Base-by-base conservation (phyloP, 2,888 invertebrate genomes). In the Cataglyphis livida region DNA sequence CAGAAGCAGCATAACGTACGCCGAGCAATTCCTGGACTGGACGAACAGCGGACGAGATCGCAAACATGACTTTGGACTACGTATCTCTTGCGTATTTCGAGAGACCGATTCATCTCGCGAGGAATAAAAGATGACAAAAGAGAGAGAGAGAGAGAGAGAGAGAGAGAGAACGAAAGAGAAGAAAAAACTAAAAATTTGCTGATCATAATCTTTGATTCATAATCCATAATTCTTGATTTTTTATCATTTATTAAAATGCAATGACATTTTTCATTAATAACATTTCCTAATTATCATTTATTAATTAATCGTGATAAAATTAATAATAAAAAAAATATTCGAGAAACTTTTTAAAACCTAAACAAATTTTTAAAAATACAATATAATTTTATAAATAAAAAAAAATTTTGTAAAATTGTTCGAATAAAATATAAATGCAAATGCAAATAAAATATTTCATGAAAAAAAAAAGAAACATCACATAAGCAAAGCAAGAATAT, bases 31-130 rank as follows among this genome's bases (percentile, higher is more conserved):
- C 83, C 82, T 83, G 79, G 54, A 82, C 64, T 66, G 62, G 48
- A 84, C 84, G 85, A 88, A 88, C 87, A 83, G 86, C 82, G 88
- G 85, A 90, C 83, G 87, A 86, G 90, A 88, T 90, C 87, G 88
- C 88, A 89, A 89, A 89, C 88, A 90, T 81, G 66, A 74, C 79
- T 74, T 44, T 76, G 76, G 64, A 54, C 74, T 83, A 86, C 81
- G 84, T 87, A 87, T 85, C 88, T 84, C 81, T 41, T 44, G 83
- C 71, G 85, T 83, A 86, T 84, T 84, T 85, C 73, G 83, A 71
- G 38, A 41, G 73, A 59, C 44, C 59, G 44, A 44, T 71, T 59
- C 35, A 12, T 79, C 25, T 71, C 59, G 73, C 21, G 59, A 25
- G 15, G 18, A 21, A 18, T 18, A 32, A 59, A 18, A 41, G 18